These are phyloP conservation scores for Petrocephalus zakoni DNA, from an alignment of 2,113 vertebrate genomes.

Conservation along the genomic window DNA sequence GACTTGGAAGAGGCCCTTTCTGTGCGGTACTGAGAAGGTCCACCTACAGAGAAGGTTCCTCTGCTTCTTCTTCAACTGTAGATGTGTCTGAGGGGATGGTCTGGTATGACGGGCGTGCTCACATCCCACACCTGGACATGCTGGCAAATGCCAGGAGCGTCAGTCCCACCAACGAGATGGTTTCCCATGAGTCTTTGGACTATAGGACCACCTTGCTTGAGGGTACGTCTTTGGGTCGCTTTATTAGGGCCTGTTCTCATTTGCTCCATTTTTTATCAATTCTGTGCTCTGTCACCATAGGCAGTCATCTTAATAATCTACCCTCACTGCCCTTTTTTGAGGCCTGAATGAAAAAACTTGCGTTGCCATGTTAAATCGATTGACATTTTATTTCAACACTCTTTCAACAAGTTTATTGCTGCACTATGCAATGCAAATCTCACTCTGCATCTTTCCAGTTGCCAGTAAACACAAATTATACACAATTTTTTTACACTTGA, in stretches of 20 bases:
- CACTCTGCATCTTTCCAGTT: background rate
- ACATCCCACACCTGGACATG: conserved; percentile 96
- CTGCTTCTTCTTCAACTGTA: conserved; percentile 40
- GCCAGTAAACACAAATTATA: background rate
- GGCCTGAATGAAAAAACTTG: background rate
- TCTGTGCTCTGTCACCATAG: background rate
- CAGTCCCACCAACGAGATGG: conserved; percentile 94
- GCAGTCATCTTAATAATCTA: background rate
- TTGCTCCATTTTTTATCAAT: background rate
- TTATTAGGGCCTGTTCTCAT: background rate
- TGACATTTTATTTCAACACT: background rate
- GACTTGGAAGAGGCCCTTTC: background rate
- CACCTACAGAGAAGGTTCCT: background rate
- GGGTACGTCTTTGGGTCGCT: conserved; percentile 61
- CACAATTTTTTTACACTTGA: background rate
- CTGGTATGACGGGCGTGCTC: conserved; percentile 86
- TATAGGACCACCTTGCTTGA: conserved; percentile 93
- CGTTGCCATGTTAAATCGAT: background rate
- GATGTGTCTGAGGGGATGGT: conserved; percentile 82
- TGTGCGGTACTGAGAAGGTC: background rate
- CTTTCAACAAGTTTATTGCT: background rate
- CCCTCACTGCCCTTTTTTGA: background rate
- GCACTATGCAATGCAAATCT: background rate
- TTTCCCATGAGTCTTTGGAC: conserved; percentile 95
- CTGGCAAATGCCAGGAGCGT: conserved; percentile 92